phyloP scores from a whole-genome alignment of 2,888 invertebrate species.

The Dugesia japonica region DNA sequence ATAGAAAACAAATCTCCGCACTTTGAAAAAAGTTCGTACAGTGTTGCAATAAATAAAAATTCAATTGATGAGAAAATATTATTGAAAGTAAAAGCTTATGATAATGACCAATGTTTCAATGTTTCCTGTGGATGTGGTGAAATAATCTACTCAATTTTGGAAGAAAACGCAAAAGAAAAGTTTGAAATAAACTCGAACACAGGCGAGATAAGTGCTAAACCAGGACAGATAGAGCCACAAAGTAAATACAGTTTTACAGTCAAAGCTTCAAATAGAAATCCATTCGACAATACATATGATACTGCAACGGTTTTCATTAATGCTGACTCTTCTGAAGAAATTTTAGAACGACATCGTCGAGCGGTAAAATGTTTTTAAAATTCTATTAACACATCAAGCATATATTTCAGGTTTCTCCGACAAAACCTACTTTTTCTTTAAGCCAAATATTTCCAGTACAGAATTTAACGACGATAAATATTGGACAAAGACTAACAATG shows the following conservation, averaged over 20 bases:
- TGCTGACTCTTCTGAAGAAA: not conserved
- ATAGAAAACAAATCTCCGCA: not conserved
- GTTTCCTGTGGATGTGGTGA: not conserved
- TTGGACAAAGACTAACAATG: not conserved
- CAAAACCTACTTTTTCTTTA: not conserved
- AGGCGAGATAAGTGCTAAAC: not conserved
- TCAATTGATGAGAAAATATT: not conserved
- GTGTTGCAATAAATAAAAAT: not conserved
- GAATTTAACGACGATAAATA: not conserved
- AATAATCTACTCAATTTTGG: not conserved
- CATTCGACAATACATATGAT: not conserved
- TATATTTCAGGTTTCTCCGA: not conserved
- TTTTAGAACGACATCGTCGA: not conserved
- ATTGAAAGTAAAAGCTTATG: not conserved
- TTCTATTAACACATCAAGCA: not conserved
- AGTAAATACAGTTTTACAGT: not conserved
- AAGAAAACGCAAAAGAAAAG: not conserved
- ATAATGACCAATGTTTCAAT: not conserved
- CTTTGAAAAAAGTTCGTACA: not conserved
- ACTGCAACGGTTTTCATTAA: not conserved
- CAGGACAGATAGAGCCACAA: not conserved
- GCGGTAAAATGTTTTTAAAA: too few relatives aligned
- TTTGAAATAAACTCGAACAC: not conserved
- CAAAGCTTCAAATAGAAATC: not conserved
- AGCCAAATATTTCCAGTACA: not conserved